Base-by-base conservation (phyloP, 2,888 invertebrate genomes). In the Leucoma salicis region DNA sequence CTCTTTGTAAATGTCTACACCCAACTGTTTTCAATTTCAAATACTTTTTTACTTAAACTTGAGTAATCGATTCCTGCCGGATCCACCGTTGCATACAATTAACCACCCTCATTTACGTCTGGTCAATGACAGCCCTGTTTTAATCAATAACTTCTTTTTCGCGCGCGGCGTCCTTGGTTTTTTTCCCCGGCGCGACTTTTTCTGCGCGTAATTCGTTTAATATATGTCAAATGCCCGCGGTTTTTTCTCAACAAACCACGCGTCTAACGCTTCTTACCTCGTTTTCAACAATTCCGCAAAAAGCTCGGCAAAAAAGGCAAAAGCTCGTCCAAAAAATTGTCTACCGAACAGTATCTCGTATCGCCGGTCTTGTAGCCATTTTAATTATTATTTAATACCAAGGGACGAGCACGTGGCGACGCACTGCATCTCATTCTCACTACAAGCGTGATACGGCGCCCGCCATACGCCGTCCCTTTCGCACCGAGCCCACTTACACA, bases 331-430 rank as follows among this genome's bases (percentile, higher is more conserved):
- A 88, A 89, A 89, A 89, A 86, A 88, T 88, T 72, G 89, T 89
- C 89, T 87, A 85, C 87, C 81, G 75, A 82, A 82, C 78, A 77
- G 75, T 83, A 82, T 85, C 81, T 82, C 81, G 82, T 80, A 85
- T 82, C 84, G 82, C 78, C 81, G 74, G 78, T 83, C 83, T 86
- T 86, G 85, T 85, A 89, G 87, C 88, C 89, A 88, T 89, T 89
- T 89, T 89, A 89, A 89, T 89, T 89, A 89, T 89, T 89, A 89
- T 89, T 89, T 89, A 89, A 89, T 89, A 87, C 84, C 82, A 70
- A 79, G 87, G 85, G 83, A 83, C 84, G 80, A 88, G 89, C 89
- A 89, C 89, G 89, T 89, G 89, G 89, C 86, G 82, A 74, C 74
- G 64, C 66, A 66, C 74, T 48, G 75, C 55, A 44, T 83, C 87